Evolutionary conservation across 2,113 vertebrate genomes (phyloP), one percentile per base, ranked within the genome.

Genomic region (Platysteira castanea): DNA sequence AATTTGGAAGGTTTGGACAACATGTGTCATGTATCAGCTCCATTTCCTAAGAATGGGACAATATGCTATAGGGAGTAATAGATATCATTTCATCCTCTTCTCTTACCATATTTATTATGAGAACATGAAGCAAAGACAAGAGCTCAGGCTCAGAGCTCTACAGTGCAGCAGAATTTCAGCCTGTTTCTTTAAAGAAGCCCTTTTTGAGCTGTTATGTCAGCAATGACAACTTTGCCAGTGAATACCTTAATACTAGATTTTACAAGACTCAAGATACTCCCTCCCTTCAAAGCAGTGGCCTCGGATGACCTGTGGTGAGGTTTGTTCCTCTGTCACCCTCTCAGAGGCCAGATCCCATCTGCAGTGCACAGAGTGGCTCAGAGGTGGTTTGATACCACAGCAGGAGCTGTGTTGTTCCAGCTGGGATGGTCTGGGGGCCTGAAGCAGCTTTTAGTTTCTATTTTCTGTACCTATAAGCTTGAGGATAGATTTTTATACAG

Each of bases 1-100:
- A 94, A 87, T 96, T 95, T 97, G 97, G 95, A 97, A 91, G 87
- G 28, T 93, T 96, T 95, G 89, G 92, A 78, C 47, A 96, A 95
- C 92, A 94, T 93, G 57, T 96, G 78, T 91, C 87, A 85, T 92
- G 63, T 50, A 75, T 92, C 71, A 93, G 78, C 64, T 94, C 81
- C 5, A 2, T 91, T 73, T 84, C n/a, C 79, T 73, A 87, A 52
- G 53, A 94, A 78, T 78, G 71, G 79, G 76, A 77, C 93, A 92
- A 50, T 94, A 31, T 63, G 83, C 80, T 94, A 52, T 61, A 79
- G 84, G 18, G 15, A 92, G 73, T 44, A 90, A 80, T 82, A 87
- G 85, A 70, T 84, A 75, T 3, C 1, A n/a, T 71, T 92, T 80
- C 68, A 47, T 84, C n/a, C 19, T 0, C 42, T 74, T 77, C 69